Percentiles rank a stretch among this genome's conserved stretches.
Evolutionary conservation across 2,797 vertebrate genomes (phyloP).

Genomic region (Kryptolebias ocellatus): DNA sequence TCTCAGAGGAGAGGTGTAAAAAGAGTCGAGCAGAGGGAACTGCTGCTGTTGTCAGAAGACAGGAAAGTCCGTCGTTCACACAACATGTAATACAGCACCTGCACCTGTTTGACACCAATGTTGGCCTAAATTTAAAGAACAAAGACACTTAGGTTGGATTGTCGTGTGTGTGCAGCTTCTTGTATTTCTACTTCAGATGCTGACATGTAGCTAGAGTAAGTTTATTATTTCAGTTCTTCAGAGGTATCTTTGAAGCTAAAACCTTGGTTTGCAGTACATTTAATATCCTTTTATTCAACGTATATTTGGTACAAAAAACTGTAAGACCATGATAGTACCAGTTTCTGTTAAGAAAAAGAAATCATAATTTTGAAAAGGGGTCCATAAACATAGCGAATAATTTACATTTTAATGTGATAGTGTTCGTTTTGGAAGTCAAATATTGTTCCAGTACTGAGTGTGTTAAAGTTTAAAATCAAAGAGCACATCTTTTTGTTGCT

Average conservation of each 20-base stretch:
- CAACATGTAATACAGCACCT: conserved; percentile 51
- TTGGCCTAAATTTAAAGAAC: conserved; percentile 58
- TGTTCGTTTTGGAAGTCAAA: too few relatives aligned
- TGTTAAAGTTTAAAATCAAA: too few relatives aligned
- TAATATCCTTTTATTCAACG: not conserved
- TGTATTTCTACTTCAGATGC: conserved; percentile 5
- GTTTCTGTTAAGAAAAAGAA: too few relatives aligned
- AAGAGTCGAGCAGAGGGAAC: conserved; percentile 13
- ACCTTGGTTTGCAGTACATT: not conserved
- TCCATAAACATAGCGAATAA: too few relatives aligned
- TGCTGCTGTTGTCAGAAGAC: conserved; percentile 30
- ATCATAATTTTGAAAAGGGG: too few relatives aligned
- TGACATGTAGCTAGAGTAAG: too few relatives aligned
- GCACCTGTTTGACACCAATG: conserved; percentile 43
- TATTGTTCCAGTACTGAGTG: too few relatives aligned
- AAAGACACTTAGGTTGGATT: conserved; percentile 35
- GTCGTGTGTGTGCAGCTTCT: not conserved
- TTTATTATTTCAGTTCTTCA: not conserved
- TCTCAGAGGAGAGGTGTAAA: conserved; percentile 36
- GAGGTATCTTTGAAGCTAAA: not conserved
- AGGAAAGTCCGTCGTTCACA: conserved; percentile 54
- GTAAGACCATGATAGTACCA: too few relatives aligned
- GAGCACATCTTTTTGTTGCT: not conserved
- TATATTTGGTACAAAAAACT: too few relatives aligned
- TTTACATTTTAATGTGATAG: too few relatives aligned